Base-by-base conservation (phyloP, 2,113 vertebrate species). In the Australoheros scitulus region DNA sequence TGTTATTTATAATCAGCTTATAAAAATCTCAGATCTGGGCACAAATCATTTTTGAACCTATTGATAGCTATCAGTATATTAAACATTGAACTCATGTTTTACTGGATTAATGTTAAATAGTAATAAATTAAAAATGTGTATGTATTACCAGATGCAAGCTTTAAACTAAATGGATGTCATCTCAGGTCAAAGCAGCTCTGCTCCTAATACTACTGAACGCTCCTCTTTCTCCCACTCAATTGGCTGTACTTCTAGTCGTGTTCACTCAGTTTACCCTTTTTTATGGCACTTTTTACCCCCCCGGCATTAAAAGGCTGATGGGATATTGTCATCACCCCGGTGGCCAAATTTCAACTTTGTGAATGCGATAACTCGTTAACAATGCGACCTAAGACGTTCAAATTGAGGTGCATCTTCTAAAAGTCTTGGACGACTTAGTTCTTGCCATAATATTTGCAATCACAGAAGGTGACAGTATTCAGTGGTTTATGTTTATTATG, bases 271-370 rank as follows among this genome's bases (percentile, higher is more conserved):
- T 80, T 85, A n/a, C 20, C 75, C 55, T 68, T 65, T 87, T 89
- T 88, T 74, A 83, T 50, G 82, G 86, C 91, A 94, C 91, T 89
- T 91, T 89, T 29, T 29, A 29, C 29, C 29, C 29, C 4, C 29
- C 29, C 29, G 4, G 29, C 29, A 29, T 29, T 29, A 29, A 29
- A 29, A 29, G 29, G 29, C 29, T 29, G 29, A 29, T 29, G 29
- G 29, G 29, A 29, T 29, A 29, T 29, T 29, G 29, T 29, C 29
- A 29, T 29, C 29, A 29, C 29, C 29, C 29, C 4, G 29, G 29
- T 29, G 29, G 29, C 34, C 34, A 7, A 7, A 7, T 34, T 34
- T 34, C 34, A 34, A 34, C 34, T 34, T 34, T 34, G 34, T 34
- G 6, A 34, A 34, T 6, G 6, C 6, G 34, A 7, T 34, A 34